These are phyloP conservation scores for Bombus impatiens DNA, from an alignment of 1,140 invertebrate genomes.

Conservation along the genomic window DNA sequence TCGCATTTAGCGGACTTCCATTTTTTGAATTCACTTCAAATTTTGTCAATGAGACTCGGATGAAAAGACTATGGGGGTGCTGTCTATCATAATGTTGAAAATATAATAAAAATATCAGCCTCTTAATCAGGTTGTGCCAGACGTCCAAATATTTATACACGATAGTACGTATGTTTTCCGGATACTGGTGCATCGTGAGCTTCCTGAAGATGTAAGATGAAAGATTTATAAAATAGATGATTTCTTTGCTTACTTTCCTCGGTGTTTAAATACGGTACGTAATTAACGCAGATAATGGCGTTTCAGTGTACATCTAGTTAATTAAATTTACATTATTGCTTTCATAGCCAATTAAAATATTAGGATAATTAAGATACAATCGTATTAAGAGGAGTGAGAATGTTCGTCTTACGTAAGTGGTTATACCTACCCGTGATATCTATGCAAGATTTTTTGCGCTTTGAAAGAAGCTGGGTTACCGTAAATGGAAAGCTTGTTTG, in stretches of 20 bases:
- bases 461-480: neutral
- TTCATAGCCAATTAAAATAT: conserved; percentile 5
- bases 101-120: too few species aligned
- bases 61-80: neutral
- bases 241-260: neutral
- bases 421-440: neutral
- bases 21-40: neutral
- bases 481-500: neutral
- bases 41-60: neutral
- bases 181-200: too few species aligned
- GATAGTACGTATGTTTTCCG: neutral
- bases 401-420: neutral
- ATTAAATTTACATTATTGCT: neutral
- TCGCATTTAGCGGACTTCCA: too few species aligned
- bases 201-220: neutral
- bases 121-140: too few species aligned
- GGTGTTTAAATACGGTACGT: too few species aligned
- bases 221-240: neutral
- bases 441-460: neutral
- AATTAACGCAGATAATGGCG: neutral
- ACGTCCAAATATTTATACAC: neutral
- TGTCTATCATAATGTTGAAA: neutral
- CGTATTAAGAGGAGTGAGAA: neutral
- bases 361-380: conserved; percentile 15
- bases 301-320: neutral